Conservation (phyloP, 2,888 invertebrate species). For the Sphaerophoria taeniata region DNA sequence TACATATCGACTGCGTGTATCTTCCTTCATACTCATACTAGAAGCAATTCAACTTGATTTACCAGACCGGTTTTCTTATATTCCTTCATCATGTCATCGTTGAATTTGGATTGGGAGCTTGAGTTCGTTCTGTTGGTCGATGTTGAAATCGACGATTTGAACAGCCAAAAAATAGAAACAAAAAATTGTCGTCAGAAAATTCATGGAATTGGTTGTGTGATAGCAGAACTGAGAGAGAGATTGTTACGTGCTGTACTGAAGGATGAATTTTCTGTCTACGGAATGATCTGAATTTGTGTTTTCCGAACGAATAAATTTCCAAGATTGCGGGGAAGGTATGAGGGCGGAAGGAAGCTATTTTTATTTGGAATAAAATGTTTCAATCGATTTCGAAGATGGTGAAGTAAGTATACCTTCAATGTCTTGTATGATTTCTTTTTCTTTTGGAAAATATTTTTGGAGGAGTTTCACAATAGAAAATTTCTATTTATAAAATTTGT, state of each 20-base stretch:
- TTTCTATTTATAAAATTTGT: too few relatives aligned
- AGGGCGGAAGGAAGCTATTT: background rate
- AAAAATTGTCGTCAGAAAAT: constrained; percentile 25
- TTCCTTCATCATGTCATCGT: background rate
- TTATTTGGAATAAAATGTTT: background rate
- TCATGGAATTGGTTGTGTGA: constrained; percentile 53
- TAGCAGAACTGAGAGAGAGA: constrained; percentile 18
- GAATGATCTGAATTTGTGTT: constrained; percentile 48
- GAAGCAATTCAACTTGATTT: constrained; percentile 62
- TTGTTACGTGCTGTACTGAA: constrained; percentile 53
- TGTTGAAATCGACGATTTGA: background rate
- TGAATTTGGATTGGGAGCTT: too few relatives aligned
- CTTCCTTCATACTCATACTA: background rate
- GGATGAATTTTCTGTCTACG: constrained; percentile 40
- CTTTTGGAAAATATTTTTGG: too few relatives aligned
- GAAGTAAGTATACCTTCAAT: too few relatives aligned
- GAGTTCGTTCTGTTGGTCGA: background rate
- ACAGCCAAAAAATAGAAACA: background rate
- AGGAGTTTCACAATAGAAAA: too few relatives aligned
- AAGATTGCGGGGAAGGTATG: background rate
- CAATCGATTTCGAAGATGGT: background rate
- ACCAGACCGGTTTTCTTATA: constrained; percentile 13
- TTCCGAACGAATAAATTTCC: constrained; percentile 7
- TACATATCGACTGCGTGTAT: background rate
- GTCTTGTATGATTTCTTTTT: too few relatives aligned